Percentiles rank a stretch among this genome's conserved stretches.
Evolutionary conservation across 2,113 vertebrate species (phyloP).

Genomic region (Cyanoliseus patagonus): DNA sequence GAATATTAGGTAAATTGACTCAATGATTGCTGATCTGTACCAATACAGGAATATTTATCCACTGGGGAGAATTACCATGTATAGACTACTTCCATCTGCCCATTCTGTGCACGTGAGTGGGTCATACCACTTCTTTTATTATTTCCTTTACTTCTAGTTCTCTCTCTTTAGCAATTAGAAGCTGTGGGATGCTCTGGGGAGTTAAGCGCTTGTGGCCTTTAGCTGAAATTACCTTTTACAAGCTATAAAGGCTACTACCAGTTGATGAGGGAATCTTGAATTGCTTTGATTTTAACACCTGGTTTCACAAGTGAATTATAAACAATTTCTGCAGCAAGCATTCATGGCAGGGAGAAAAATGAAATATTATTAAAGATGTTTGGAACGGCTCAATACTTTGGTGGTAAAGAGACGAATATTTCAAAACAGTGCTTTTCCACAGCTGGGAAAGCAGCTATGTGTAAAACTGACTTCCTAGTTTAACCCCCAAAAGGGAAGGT

Average conservation of each 20-base stretch:
- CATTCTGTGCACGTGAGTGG: neutral
- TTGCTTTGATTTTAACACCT: constrained; percentile 10
- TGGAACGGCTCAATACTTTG: neutral
- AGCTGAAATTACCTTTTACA: neutral
- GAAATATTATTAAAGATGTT: constrained; percentile 16
- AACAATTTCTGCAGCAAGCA: constrained; percentile 18
- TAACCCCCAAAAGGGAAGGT: neutral
- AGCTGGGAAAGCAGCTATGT: constrained; percentile 36
- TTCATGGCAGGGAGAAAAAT: neutral
- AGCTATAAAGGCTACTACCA: neutral
- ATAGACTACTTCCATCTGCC: neutral
- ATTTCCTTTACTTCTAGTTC: neutral
- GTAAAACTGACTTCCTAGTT: neutral
- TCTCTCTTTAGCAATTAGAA: neutral
- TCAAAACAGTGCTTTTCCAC: constrained; percentile 21
- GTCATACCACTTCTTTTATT: neutral
- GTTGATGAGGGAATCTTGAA: neutral
- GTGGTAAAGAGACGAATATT: neutral
- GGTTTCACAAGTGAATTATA: neutral
- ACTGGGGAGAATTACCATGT: neutral
- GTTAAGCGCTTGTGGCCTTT: neutral
- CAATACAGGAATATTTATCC: neutral
- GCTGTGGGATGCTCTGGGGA: neutral
- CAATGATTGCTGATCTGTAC: neutral
- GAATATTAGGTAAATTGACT: neutral